These are phyloP conservation scores for Diadophis punctatus DNA, from an alignment of 2,113 vertebrate genomes.

Conservation along the genomic window DNA sequence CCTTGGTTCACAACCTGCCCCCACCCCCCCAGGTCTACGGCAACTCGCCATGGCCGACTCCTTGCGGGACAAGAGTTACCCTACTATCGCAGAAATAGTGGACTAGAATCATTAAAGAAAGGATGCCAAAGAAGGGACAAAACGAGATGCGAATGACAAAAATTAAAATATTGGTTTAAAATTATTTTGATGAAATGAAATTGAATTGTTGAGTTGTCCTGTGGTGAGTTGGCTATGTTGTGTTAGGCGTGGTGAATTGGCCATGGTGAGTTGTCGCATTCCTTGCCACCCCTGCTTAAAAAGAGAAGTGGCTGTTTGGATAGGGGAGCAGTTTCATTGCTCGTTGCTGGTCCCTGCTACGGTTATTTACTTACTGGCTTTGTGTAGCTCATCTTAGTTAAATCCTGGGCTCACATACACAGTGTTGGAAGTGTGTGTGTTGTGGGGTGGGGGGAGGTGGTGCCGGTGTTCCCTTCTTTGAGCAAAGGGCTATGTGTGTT, in stretches of 20 bases:
- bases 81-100: neutral
- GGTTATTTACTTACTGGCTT: neutral
- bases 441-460: rapidly evolving
- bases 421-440: neutral
- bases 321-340: neutral
- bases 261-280: neutral
- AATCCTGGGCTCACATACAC: neutral
- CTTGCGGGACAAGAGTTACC: neutral
- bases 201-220: neutral
- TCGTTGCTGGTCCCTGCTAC: neutral
- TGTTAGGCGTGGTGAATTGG: too few relatives aligned
- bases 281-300: neutral
- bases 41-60: neutral
- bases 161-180: neutral
- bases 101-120: neutral
- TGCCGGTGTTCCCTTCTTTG: neutral
- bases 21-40: too few relatives aligned
- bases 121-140: neutral
- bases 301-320: neutral
- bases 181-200: neutral
- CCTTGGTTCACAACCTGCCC: neutral
- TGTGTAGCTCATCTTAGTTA: neutral
- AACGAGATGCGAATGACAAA: neutral
- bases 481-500: neutral
- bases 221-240: too few relatives aligned